Evolutionary conservation across 1,140 invertebrate species (phyloP).

Genomic region (Ceratina australensis): DNA sequence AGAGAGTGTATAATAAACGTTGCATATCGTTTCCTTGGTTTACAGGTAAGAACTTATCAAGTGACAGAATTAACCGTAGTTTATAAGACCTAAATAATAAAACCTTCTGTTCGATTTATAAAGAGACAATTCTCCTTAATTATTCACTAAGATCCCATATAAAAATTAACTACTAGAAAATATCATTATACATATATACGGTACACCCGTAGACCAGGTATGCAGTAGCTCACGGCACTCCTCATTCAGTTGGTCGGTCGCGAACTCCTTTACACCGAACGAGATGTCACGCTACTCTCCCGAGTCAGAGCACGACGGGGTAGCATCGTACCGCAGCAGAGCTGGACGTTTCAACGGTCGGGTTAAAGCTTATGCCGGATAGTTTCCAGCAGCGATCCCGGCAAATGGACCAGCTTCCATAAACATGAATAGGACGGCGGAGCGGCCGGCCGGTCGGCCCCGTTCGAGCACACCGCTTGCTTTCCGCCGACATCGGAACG

Average conservation of each 20-base stretch:
- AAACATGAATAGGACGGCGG: constrained; percentile 62
- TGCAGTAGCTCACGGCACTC: not conserved
- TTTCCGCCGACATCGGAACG: constrained; percentile 60
- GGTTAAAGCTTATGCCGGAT: constrained; percentile 60
- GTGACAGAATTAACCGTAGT: too few relatives aligned
- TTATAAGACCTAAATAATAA: too few relatives aligned
- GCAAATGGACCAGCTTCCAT: constrained; percentile 66
- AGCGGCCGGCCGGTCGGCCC: constrained; percentile 41
- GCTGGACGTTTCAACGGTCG: constrained; percentile 51
- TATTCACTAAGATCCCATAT: too few relatives aligned
- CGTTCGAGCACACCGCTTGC: constrained; percentile 56
- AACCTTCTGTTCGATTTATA: too few relatives aligned
- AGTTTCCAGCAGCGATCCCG: constrained; percentile 59
- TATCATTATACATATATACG: too few relatives aligned
- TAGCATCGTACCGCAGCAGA: not conserved
- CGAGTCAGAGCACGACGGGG: not conserved
- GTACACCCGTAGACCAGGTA: too few relatives aligned
- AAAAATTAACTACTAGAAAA: too few relatives aligned
- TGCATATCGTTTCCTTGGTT: too few relatives aligned
- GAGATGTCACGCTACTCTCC: constrained; percentile 34
- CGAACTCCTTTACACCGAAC: constrained; percentile 20
- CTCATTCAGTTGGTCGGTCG: not conserved
- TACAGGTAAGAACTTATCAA: too few relatives aligned
- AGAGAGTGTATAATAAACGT: too few relatives aligned
- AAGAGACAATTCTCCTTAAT: too few relatives aligned